Evolutionary conservation across 2,113 vertebrate genomes (phyloP).

Genomic region (Psittacara wagleri): DNA sequence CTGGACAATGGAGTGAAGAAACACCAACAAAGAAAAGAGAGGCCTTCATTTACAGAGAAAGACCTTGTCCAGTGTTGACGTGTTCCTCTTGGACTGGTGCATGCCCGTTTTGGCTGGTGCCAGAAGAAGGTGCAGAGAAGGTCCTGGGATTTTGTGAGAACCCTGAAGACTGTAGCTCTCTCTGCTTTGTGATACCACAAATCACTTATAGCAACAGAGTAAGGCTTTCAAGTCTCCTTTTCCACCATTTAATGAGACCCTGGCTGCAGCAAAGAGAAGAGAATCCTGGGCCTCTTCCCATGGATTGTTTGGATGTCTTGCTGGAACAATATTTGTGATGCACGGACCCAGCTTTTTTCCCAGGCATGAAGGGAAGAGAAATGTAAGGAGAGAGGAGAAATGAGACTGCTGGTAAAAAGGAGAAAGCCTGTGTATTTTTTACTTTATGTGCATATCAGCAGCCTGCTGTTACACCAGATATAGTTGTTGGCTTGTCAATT

Average conservation of each 20-base stretch:
- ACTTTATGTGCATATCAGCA: background rate
- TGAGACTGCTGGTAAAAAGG: background rate
- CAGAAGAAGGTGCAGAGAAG: background rate
- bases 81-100: background rate
- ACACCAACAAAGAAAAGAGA: background rate
- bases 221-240: background rate
- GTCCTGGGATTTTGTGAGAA: background rate
- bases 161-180: background rate
- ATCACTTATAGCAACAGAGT: background rate
- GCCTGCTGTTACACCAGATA: background rate
- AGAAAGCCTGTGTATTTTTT: background rate
- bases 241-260: background rate
- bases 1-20: background rate
- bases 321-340: background rate
- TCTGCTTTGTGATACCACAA: background rate
- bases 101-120: accelerated
- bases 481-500: background rate
- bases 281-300: background rate
- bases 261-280: background rate
- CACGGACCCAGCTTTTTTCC: background rate
- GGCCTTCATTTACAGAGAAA: background rate
- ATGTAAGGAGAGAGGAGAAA: background rate
- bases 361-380: background rate
- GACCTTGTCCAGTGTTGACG: background rate
- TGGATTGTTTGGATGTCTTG: background rate